These are phyloP conservation scores for Mamestra configurata DNA, from an alignment of 1,140 invertebrate genomes.

Conservation along the genomic window DNA sequence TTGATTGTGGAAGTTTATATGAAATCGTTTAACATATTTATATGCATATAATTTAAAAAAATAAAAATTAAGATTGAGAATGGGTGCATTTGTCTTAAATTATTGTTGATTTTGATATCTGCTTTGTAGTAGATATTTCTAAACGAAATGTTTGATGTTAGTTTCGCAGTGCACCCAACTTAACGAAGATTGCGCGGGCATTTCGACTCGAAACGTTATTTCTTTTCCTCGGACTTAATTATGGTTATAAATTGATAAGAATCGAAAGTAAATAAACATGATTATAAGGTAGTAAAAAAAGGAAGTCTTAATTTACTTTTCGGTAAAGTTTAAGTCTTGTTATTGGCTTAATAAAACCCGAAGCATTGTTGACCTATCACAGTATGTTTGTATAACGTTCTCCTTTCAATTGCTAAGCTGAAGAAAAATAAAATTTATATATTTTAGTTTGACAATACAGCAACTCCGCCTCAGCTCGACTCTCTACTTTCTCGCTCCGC, in stretches of 20 bases:
- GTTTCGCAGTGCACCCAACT: neutral
- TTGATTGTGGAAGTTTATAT: no score
- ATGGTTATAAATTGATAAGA: neutral
- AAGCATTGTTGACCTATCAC: neutral
- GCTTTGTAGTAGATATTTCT: neutral
- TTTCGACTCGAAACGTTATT: neutral
- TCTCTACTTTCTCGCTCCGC: conserved; percentile 55
- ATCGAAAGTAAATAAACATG: neutral
- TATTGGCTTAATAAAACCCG: neutral
- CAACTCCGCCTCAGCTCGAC: conserved; percentile 22
- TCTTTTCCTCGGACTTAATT: neutral
- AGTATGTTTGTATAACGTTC: neutral
- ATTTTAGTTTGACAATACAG: conserved; percentile 42
- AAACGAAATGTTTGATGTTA: neutral
- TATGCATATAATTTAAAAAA: no score
- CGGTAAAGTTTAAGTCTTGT: neutral
- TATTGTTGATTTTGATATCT: neutral
- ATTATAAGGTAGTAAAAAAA: neutral
- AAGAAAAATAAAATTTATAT: neutral
- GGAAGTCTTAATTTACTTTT: neutral
- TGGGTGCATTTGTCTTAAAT: neutral
- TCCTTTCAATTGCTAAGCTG: neutral
- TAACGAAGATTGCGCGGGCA: neutral
- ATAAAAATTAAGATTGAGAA: no score
- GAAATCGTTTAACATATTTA: no score